Conservation (phyloP, 92 coral and sea anemone species). For the Umimayanthus kanabou region DNA sequence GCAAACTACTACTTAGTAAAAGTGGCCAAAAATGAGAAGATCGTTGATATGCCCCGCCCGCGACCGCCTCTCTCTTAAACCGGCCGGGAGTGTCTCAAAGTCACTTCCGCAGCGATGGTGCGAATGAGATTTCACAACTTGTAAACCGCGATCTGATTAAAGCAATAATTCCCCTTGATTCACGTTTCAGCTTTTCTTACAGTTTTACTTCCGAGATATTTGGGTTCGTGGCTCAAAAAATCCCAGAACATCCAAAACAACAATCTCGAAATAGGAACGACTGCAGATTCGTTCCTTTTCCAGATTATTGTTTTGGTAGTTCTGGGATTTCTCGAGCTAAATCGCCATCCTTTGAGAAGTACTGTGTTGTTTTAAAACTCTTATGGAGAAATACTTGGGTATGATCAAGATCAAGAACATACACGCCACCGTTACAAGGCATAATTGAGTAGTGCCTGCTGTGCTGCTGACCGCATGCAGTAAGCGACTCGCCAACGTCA, state of each 20-base stretch:
- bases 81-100: constrained; percentile 27
- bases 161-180: background rate
- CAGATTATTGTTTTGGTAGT: background rate
- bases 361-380: no score
- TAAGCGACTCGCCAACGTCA: background rate
- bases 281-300: no score
- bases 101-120: constrained; percentile 13
- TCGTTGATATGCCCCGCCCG: background rate
- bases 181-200: background rate
- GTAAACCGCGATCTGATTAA: background rate
- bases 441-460: background rate
- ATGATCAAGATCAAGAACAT: no score
- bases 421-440: background rate
- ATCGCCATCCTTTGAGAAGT: no score
- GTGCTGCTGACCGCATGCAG: background rate
- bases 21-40: background rate
- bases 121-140: background rate
- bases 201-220: background rate
- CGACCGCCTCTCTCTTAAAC: background rate
- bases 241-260: no score
- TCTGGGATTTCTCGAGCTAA: no score
- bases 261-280: no score
- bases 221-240: background rate
- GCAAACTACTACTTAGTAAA: no score
- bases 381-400: background rate